phyloP scores from a whole-genome alignment of 2,888 invertebrate species.

The Andrena hattorfiana region DNA sequence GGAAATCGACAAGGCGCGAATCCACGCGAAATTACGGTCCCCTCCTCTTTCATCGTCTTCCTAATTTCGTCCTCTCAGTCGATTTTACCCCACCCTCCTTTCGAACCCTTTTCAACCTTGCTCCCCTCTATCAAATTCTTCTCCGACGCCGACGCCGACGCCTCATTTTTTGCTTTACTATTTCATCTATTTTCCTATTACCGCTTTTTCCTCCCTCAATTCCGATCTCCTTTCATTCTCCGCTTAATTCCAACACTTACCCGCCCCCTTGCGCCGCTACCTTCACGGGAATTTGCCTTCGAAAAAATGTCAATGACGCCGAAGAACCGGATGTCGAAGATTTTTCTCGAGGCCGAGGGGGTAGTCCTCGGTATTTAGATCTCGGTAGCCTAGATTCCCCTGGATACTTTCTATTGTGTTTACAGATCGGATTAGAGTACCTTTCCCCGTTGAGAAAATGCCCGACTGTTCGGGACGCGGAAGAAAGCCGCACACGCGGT shows the following conservation, averaged over 20 bases:
- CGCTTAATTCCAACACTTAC: neutral
- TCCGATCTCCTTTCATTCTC: neutral
- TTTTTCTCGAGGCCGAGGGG: constrained; percentile 51
- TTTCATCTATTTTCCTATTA: neutral
- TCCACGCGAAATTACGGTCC: constrained; percentile 43
- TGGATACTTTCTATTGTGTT: constrained; percentile 81
- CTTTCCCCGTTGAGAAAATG: constrained; percentile 71
- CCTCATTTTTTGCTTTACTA: neutral
- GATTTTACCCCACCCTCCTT: neutral
- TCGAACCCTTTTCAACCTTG: neutral
- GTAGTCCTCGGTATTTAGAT: constrained; percentile 74
- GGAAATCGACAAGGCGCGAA: constrained; percentile 26
- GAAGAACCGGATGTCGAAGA: constrained; percentile 58
- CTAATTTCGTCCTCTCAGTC: neutral
- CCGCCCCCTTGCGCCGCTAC: neutral
- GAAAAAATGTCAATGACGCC: constrained; percentile 31
- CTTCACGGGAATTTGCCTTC: neutral
- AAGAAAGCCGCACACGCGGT: constrained; percentile 3
- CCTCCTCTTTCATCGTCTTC: constrained; percentile 26
- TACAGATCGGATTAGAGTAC: constrained; percentile 76
- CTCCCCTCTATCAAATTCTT: neutral
- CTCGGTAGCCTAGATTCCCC: constrained; percentile 78
- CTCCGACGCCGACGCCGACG: neutral
- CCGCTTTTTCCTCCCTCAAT: neutral
- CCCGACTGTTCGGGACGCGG: constrained; percentile 31